Base-by-base conservation (phyloP, 2,888 invertebrate genomes). In the Lagria hirta region DNA sequence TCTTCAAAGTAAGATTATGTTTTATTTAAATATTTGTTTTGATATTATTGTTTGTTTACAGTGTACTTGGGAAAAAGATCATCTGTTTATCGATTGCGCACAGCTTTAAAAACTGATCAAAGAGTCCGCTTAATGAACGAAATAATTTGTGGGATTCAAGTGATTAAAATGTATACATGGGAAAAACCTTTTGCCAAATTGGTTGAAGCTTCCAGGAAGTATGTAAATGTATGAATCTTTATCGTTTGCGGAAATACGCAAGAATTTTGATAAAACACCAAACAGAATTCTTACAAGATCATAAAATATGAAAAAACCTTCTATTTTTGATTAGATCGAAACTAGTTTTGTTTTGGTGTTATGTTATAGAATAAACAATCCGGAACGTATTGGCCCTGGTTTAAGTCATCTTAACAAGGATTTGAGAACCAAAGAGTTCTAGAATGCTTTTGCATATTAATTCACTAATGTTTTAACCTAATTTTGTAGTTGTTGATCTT, bases 161-260 rank as follows among this genome's bases (percentile, higher is more conserved):
- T 94, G 0, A 89, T 96, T 55, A 96, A 96, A 75, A 94, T 95
- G 93, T 96, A 93, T 62, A 88, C 93, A 0, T 96, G 95, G 88
- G 96, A 96, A 66, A 81, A 82, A 57, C 87, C 92, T 0, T 95
- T 96, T 64, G 81, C 84, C 13, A 80, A 81, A 55, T 77, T 93
- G 42, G 86, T 94, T 2, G 81, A 76, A 18, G 57, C 75, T 13
- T 78, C 83, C 1, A 73, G 90, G 62, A 70, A 64, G 72, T 77
- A 73, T 24, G 37, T 37, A 29, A 30, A 37, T 35, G 29, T 35
- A 29, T 43, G 43, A 43, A 20, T 28, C 40, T 41, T 41, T 41
- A 26, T 10, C 4, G 4, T 4, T 5, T 5, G 4, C 5, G 5
- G 5, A 13, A 28, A 5, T 12, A 12, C 28, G 14, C 13, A 11